Percentiles rank a stretch among this genome's conserved stretches.
These are phyloP conservation scores for Campopleginae sp. DNA, from an alignment of 2,888 invertebrate species.

Conservation along the genomic window DNA sequence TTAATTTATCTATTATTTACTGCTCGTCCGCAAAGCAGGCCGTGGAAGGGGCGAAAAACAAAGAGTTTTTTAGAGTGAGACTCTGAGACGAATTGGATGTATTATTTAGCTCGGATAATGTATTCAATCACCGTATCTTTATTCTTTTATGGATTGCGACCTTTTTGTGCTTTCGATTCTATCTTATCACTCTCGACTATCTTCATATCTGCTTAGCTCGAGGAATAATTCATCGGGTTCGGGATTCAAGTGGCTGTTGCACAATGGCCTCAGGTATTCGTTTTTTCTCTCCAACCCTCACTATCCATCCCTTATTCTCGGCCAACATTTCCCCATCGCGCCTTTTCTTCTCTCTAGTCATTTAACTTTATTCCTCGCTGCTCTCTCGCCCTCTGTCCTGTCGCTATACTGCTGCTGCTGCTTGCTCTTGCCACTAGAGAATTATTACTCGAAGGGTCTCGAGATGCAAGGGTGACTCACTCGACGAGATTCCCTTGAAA, in stretches of 20 bases:
- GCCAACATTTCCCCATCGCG: conserved; percentile 12
- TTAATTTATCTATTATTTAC: neutral
- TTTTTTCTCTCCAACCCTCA: conserved; percentile 26
- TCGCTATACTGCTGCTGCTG: neutral
- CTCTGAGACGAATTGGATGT: neutral
- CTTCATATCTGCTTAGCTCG: conserved; percentile 42
- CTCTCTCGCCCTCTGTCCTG: conserved; percentile 7
- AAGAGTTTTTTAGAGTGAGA: neutral
- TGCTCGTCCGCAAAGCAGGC: neutral
- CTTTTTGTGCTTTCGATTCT: neutral
- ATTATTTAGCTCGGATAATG: neutral
- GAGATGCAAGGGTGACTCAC: conserved; percentile 31
- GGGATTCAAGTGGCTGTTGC: conserved; percentile 36
- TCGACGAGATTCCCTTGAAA: conserved; percentile 32
- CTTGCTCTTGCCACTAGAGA: conserved; percentile 15
- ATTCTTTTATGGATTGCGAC: neutral
- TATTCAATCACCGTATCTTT: conserved; percentile 6
- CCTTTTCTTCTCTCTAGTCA: neutral
- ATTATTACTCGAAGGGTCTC: conserved; percentile 32
- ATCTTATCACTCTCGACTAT: conserved; percentile 9
- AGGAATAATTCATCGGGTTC: conserved; percentile 47
- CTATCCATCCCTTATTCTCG: conserved; percentile 29
- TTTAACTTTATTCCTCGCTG: conserved; percentile 2
- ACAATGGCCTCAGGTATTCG: conserved; percentile 18
- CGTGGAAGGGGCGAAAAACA: neutral